Conservation (phyloP, 2,888 invertebrate species). For the Kryphioiulus occultus region DNA sequence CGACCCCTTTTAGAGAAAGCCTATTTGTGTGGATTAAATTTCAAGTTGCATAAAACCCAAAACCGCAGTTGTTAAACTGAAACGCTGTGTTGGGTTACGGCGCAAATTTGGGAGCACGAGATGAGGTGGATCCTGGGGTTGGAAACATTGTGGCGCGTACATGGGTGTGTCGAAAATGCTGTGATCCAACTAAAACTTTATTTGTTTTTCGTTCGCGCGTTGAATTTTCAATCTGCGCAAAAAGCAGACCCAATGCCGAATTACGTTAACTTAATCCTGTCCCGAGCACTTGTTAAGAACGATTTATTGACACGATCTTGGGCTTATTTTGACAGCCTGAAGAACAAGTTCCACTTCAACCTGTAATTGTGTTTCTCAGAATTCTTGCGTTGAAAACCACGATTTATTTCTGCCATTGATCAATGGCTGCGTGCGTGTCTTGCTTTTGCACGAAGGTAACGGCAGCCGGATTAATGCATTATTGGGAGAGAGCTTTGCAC, state of each 20-base stretch:
- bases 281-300: background rate
- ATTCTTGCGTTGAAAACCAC: constrained; percentile 15
- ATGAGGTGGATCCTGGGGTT: background rate
- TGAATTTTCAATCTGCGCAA: too few species aligned
- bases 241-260: background rate
- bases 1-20: background rate
- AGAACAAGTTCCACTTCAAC: background rate
- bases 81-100: background rate
- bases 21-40: background rate
- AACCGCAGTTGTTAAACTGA: background rate
- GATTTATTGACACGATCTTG: background rate
- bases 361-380: background rate
- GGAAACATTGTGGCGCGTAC: background rate
- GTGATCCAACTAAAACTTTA: too few species aligned
- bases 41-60: background rate
- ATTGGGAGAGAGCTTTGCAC: background rate
- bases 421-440: background rate
- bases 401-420: background rate
- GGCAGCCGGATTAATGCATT: background rate
- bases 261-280: background rate
- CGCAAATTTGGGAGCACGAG: background rate
- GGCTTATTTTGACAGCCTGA: background rate
- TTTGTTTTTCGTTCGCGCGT: too few species aligned
- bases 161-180: too few species aligned
- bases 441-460: background rate